Percentiles rank a stretch among this genome's conserved stretches.
Evolutionary conservation across 2,888 invertebrate species (phyloP).

Genomic region (Empis livida): DNA sequence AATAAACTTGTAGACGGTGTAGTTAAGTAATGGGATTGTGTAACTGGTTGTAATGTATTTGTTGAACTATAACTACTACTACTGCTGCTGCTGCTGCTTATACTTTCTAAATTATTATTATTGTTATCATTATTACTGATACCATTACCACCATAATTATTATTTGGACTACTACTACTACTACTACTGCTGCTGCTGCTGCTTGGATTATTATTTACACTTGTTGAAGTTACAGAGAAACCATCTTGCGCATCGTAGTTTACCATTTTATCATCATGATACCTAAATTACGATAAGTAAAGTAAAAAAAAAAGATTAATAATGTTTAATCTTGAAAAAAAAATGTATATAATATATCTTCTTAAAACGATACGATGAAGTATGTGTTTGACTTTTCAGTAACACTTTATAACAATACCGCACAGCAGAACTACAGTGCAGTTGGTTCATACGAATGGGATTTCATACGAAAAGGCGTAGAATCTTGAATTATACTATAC

Average conservation of each 20-base stretch:
- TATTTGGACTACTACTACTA: conserved; percentile 14
- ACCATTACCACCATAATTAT: conserved; percentile 9
- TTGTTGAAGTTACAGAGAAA: conserved; percentile 29
- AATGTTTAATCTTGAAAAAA: too few species aligned
- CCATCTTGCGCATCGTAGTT: conserved; percentile 67
- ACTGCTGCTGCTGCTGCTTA: too few species aligned
- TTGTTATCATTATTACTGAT: conserved; percentile 6
- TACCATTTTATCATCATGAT: conserved; percentile 51
- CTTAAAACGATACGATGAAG: too few species aligned
- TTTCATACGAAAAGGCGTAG: too few species aligned
- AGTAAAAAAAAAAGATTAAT: too few species aligned
- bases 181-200: conserved; percentile 11
- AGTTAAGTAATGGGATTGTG: conserved; percentile 8
- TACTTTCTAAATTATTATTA: conserved; percentile 5
- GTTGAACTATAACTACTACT: too few species aligned
- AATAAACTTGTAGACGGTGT: conserved; percentile 44
- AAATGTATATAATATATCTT: too few species aligned
- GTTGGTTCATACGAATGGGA: too few species aligned
- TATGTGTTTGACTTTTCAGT: too few species aligned
- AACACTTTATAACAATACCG: too few species aligned
- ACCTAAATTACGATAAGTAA: conserved; percentile 9
- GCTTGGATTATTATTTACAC: conserved; percentile 16
- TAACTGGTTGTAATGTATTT: neutral
- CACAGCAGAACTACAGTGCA: too few species aligned
- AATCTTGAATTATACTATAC: too few species aligned